phyloP scores from a whole-genome alignment of 2,113 vertebrate genomes.

The Gasterosteus nipponicus region DNA sequence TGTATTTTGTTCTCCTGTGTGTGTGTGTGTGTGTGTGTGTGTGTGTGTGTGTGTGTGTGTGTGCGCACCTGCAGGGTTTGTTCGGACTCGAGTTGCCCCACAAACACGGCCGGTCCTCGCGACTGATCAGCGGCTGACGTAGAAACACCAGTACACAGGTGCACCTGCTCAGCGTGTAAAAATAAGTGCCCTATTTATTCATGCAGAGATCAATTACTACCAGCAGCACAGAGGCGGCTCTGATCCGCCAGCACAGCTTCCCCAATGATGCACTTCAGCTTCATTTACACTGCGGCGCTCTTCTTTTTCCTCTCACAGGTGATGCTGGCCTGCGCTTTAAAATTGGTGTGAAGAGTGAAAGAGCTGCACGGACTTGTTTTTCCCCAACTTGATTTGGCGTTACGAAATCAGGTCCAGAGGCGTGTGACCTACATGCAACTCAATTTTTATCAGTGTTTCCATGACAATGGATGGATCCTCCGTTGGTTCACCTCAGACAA shows the following conservation, averaged over 20 bases:
- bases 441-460: slow-evolving; percentile 51
- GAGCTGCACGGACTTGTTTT: neutral
- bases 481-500: slow-evolving; percentile 35
- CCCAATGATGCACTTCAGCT: slow-evolving; percentile 19
- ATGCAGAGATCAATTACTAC: slow-evolving; percentile 73
- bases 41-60: neutral
- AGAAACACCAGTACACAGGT: slow-evolving; percentile 58
- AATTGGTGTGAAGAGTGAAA: neutral
- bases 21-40: neutral
- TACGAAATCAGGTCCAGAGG: slow-evolving; percentile 47
- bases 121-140: slow-evolving; percentile 67
- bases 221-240: slow-evolving; percentile 21
- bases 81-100: slow-evolving; percentile 53
- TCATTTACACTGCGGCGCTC: slow-evolving; percentile 11
- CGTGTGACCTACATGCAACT: slow-evolving; percentile 54
- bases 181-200: slow-evolving; percentile 78
- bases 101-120: slow-evolving; percentile 51
- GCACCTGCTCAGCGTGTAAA: slow-evolving; percentile 73
- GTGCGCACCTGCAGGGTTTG: slow-evolving; percentile 51
- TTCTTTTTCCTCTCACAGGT: neutral
- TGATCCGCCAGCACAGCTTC: slow-evolving; percentile 18
- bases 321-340: neutral
- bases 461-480: slow-evolving; percentile 54
- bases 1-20: neutral
- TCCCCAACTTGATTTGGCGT: slow-evolving; percentile 16